Base-by-base conservation (phyloP, 1,140 invertebrate genomes). In the Drosophila nigromelanica region DNA sequence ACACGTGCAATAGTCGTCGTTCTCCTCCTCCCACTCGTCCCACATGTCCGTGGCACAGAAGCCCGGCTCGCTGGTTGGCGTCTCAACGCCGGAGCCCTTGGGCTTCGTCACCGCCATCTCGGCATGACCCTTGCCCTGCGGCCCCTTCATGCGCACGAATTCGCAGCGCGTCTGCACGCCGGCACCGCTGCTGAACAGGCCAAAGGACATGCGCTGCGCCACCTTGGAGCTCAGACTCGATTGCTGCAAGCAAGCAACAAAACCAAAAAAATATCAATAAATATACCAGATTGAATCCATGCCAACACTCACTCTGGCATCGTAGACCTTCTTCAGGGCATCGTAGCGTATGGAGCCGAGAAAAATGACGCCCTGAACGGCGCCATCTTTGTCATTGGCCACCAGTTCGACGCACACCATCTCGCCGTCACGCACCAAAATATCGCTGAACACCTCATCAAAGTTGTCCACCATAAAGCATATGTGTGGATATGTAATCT, bases 381-480 rank as follows among this genome's bases (percentile, higher is more conserved):
- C 93, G 48, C 95, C 95, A 79, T 96, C 94, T 40, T 96, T 94
- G 91, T 99, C 98, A 15, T 95, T 95, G 35, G 98, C 98, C 37
- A 99, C 96, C 76, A 99, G 93, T 92, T 99, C 98, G 21, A 99
- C 98, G 93, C 98, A 99, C 30, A 99, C 97, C 96, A 99, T 98
- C 93, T 99, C 98, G 30, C 98, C 98, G 93, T 99, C 98, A 51
- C 98, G 94, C 30, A 99, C 98, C 91, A 99, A 93, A 92, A 97
- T 97, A 95, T 98, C 98, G 93, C 96, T 96, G 94, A 99, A 99
- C 12, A 87, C 82, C 94, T 99, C 98, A 93, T 99, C 98, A 93
- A 99, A 99, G 93, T 99, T 99, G 93, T 99, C 99, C 50, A 99
- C 97, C 95, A 98, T 98, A 92, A 99, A 99, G 93, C 98, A 99